Conservation (phyloP, 92 coral and sea anemone species). For the Virgularia gustaviana region DNA sequence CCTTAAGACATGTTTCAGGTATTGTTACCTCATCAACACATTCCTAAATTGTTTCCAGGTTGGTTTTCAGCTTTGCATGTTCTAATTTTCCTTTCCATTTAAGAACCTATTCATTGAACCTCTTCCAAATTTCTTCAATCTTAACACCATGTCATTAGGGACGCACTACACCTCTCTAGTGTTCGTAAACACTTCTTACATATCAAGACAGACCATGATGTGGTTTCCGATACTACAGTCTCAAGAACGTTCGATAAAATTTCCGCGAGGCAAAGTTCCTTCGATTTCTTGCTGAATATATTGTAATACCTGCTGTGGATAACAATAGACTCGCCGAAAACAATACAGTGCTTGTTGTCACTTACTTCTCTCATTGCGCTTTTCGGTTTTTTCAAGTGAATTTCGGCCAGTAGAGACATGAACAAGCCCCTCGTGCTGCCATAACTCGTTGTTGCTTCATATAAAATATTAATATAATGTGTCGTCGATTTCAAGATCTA, state of each 20-base stretch:
- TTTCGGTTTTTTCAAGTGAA: background rate
- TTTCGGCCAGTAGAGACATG: background rate
- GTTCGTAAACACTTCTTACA: conserved; percentile 40
- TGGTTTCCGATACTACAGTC: too few relatives aligned
- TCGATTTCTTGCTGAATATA: conserved; percentile 26
- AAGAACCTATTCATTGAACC: conserved; percentile 38
- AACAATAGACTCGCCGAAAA: conserved; percentile 5
- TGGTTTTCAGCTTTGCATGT: conserved; percentile 25
- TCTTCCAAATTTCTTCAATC: conserved; percentile 56
- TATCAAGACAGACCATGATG: background rate
- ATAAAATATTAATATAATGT: too few relatives aligned
- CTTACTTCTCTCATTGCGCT: background rate
- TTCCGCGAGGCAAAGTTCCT: conserved; percentile 5
- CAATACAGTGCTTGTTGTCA: conserved; percentile 5
- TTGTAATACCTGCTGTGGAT: conserved; percentile 19
- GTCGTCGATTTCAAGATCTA: too few relatives aligned
- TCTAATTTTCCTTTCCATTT: conserved; percentile 54
- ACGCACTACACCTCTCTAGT: conserved; percentile 30
- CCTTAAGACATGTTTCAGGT: too few relatives aligned
- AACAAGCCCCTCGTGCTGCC: background rate
- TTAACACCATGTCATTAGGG: conserved; percentile 37
- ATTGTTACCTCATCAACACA: too few relatives aligned
- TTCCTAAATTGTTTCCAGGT: conserved; percentile 41
- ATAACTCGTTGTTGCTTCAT: background rate
- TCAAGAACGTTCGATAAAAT: conserved; percentile 12